Conservation (phyloP, 2,888 invertebrate genomes). For the Arge pagana region DNA sequence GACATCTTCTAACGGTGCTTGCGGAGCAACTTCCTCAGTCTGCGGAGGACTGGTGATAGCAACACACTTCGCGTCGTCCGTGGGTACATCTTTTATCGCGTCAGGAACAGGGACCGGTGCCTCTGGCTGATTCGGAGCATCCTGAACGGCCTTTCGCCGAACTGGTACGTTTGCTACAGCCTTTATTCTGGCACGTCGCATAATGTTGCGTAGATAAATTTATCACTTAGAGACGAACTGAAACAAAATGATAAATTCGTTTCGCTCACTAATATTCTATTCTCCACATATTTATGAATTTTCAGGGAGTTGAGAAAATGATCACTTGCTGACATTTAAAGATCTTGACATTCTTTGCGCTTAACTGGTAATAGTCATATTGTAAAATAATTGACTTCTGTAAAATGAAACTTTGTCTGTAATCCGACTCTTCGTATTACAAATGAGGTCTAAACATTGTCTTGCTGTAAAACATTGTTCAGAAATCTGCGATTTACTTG, state of each 20-base stretch:
- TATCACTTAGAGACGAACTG: not conserved
- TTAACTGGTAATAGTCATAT: too few species aligned
- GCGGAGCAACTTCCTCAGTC: not conserved
- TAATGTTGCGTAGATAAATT: conserved; percentile 4
- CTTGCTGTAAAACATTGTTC: too few species aligned
- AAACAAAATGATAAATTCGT: not conserved
- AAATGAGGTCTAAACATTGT: too few species aligned
- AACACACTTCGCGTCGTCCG: conserved; percentile 10
- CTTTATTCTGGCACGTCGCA: conserved; percentile 73
- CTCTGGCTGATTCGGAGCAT: conserved; percentile 26
- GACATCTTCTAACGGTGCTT: not conserved
- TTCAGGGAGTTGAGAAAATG: too few species aligned
- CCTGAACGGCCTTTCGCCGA: conserved; percentile 53
- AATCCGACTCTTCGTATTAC: too few species aligned
- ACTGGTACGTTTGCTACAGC: conserved; percentile 72
- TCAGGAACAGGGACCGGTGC: conserved; percentile 5
- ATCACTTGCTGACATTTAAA: too few species aligned
- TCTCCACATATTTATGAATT: too few species aligned
- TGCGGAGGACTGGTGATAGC: conserved; percentile 5
- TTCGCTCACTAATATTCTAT: too few species aligned
- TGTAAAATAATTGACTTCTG: too few species aligned
- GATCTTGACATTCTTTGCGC: too few species aligned
- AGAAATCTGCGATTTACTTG: too few species aligned
- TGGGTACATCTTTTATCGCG: not conserved
- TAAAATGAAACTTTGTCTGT: too few species aligned